Evolutionary conservation across 2,888 invertebrate genomes (phyloP), one percentile per base, ranked within the genome.

Genomic region (Eupithecia insigniata): DNA sequence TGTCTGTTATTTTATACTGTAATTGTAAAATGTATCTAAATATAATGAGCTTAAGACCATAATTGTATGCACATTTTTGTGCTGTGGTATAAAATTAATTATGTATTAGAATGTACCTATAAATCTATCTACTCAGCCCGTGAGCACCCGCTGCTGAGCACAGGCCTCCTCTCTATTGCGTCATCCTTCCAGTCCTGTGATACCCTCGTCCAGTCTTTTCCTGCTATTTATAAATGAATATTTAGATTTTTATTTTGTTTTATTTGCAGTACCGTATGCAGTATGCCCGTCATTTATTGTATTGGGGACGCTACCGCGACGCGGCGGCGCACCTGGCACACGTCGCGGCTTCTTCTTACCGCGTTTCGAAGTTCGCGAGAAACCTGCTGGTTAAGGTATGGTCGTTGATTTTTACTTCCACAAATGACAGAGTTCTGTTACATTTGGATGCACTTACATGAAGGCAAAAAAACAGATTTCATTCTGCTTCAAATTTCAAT

Each of bases 281-380:
- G 36, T 80, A 82, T 58, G 90, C 86, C 0, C 73, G 82, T 5
- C 77, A 81, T 32, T 77, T 90, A 32, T 18, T 89, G 18, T 66
- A 72, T 0, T 55, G 72, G n/a, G 87, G 87, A 0, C 78, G 79
- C 6, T 79, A 81, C 72, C 69, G 71, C 0, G 87, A 87, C 30
- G 90, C 91, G 6, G 87, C 84, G 60, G 83, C 90, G 3, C 87
- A 88, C 16, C 80, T 91, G 1, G 90, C 90, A 0, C 83, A 89
- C 18, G 88, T 86, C 0, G 90, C 88, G 0, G 86, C 87, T 0
- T 81, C 83, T 0, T n/a, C 71, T 0, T 79, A 81, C 16, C 74
- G 78, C 1, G 67, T 73, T 4, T 74, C 83, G 0, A 70, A 80
- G 0, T n/a, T 72, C 5, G 85, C 89, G 1, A 81, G 83, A 10